Evolutionary conservation across 2,888 invertebrate species (phyloP).

Genomic region (Periphyllus acericola): DNA sequence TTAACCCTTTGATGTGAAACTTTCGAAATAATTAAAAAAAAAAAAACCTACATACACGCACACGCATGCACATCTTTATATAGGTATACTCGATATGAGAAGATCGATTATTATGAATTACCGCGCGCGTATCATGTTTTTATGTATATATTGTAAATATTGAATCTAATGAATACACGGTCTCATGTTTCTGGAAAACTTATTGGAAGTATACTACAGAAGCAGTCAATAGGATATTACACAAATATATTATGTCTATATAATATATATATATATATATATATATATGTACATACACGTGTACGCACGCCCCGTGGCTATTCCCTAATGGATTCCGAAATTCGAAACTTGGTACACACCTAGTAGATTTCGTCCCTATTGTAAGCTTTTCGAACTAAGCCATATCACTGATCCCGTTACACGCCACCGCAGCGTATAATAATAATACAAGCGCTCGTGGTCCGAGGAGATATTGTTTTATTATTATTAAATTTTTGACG

Average conservation of each 20-base stretch:
- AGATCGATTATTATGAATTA: slow-evolving; percentile 5
- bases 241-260: neutral
- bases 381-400: slow-evolving; percentile 19
- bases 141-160: slow-evolving; percentile 28
- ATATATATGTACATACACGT: neutral
- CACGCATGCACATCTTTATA: no score
- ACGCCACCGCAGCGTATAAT: neutral
- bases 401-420: slow-evolving; percentile 41
- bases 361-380: slow-evolving; percentile 18
- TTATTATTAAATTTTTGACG: slow-evolving; percentile 24
- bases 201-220: slow-evolving; percentile 20
- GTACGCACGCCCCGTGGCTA: slow-evolving; percentile 6
- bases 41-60: no score
- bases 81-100: neutral
- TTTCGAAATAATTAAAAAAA: no score
- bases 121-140: neutral
- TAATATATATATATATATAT: no score
- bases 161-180: slow-evolving; percentile 40
- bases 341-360: slow-evolving; percentile 51
- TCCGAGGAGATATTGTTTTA: neutral
- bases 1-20: no score
- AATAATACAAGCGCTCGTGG: neutral
- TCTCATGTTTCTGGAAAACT: slow-evolving; percentile 38
- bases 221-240: slow-evolving; percentile 1
- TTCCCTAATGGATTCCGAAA: slow-evolving; percentile 62